A percentile compares a stretch with the other conserved stretches of the same genome.
phyloP scores from a whole-genome alignment of 2,888 invertebrate genomes.

The Trissonchulus latispiculum region DNA sequence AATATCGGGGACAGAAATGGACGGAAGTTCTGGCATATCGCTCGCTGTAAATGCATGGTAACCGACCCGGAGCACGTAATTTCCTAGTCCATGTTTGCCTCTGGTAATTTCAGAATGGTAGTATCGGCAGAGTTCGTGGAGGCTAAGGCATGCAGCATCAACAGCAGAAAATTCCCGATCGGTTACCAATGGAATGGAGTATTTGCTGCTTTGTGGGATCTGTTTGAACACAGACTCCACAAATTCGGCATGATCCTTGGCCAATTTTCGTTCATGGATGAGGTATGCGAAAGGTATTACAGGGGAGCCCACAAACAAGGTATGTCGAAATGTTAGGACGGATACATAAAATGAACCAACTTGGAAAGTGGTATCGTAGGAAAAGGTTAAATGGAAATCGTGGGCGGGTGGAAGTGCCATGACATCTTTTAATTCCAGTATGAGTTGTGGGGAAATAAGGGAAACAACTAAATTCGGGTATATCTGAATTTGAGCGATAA shows the following conservation, averaged over 20 bases:
- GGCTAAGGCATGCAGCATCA: not conserved
- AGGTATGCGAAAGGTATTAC: not conserved
- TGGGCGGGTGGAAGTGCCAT: too few species aligned
- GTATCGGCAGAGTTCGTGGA: not conserved
- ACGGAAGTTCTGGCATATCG: too few species aligned
- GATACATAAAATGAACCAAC: too few species aligned
- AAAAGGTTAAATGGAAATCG: too few species aligned
- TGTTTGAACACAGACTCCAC: not conserved
- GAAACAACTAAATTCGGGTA: too few species aligned
- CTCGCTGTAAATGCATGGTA: too few species aligned
- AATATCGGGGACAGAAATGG: too few species aligned
- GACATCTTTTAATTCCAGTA: too few species aligned
- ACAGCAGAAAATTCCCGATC: not conserved
- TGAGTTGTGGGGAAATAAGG: too few species aligned
- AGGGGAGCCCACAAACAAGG: not conserved
- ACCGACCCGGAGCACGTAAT: not conserved
- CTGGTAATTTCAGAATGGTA: not conserved
- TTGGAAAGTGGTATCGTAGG: too few species aligned
- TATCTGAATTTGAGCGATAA: too few species aligned
- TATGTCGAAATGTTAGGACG: not conserved
- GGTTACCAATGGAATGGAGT: not conserved
- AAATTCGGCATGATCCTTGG: not conserved
- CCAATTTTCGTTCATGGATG: not conserved
- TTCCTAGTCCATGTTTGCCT: conserved; percentile 9
- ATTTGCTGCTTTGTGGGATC: not conserved